These are phyloP conservation scores for Polydrusus cervinus DNA, from an alignment of 2,888 invertebrate genomes.

Conservation along the genomic window DNA sequence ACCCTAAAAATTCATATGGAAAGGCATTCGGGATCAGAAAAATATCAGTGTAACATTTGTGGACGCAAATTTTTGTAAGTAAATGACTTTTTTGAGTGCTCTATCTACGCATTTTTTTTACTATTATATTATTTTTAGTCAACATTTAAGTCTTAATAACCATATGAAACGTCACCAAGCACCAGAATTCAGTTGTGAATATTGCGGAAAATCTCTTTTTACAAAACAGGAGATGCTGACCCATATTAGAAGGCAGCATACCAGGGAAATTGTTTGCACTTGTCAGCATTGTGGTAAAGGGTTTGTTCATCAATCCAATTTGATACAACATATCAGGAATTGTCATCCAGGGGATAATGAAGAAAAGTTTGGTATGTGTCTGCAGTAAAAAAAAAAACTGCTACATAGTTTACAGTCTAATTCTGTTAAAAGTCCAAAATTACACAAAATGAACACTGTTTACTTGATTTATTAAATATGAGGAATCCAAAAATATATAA, in stretches of 20 bases:
- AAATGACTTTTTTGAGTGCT: background rate
- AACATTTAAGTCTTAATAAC: conserved; percentile 1
- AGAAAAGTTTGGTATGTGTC: conserved; percentile 12
- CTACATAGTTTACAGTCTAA: background rate
- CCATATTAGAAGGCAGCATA: conserved; percentile 12
- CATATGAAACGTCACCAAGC: conserved; percentile 18
- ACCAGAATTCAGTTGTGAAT: conserved; percentile 16
- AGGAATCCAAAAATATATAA: no score
- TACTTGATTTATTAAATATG: no score
- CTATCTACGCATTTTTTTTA: background rate
- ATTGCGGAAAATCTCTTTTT: conserved; percentile 13
- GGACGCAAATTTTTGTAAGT: conserved; percentile 8
- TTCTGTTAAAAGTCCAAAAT: no score
- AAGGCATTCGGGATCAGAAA: conserved; percentile 7
- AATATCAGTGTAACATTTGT: conserved; percentile 12
- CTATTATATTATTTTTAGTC: background rate
- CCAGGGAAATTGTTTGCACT: conserved; percentile 6
- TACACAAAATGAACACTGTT: no score
- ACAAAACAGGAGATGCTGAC: conserved; percentile 22
- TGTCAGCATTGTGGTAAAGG: conserved; percentile 24
- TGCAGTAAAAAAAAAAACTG: background rate
- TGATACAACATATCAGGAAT: conserved; percentile 16
- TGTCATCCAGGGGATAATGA: conserved; percentile 9
- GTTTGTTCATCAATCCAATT: conserved; percentile 8
- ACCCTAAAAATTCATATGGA: conserved; percentile 8